A percentile compares a stretch with the other conserved stretches of the same genome.
phyloP scores from a whole-genome alignment of 1,140 invertebrate genomes.

The Megalonaias nervosa region DNA sequence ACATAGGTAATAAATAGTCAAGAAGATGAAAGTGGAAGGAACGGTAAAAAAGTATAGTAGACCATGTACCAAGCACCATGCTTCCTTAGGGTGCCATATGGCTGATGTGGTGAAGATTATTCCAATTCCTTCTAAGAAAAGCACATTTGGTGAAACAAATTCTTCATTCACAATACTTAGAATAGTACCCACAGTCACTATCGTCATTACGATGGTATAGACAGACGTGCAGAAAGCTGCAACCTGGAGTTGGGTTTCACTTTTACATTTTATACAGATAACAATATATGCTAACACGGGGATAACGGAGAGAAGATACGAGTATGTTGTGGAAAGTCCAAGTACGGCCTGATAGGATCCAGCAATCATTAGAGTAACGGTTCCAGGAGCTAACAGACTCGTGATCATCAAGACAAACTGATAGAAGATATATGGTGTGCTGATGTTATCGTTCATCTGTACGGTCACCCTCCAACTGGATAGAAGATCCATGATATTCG shows the following conservation, averaged over 20 bases:
- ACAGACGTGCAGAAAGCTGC: slow-evolving; percentile 74
- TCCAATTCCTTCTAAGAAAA: slow-evolving; percentile 92
- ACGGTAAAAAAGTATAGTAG: slow-evolving; percentile 96
- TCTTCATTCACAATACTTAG: slow-evolving; percentile 51
- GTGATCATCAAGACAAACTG: slow-evolving; percentile 83
- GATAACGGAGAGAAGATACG: slow-evolving; percentile 53
- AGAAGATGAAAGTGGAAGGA: slow-evolving; percentile 96
- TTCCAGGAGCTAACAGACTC: slow-evolving; percentile 90
- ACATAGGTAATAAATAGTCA: slow-evolving; percentile 97
- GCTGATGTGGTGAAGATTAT: slow-evolving; percentile 96
- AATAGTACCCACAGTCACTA: slow-evolving; percentile 63
- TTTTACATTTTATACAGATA: slow-evolving; percentile 93
- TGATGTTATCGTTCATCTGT: slow-evolving; percentile 77
- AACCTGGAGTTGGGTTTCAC: slow-evolving; percentile 90
- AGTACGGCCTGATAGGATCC: slow-evolving; percentile 93
- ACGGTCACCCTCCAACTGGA: slow-evolving; percentile 74
- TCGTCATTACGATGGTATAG: slow-evolving; percentile 66
- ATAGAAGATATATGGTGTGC: slow-evolving; percentile 74
- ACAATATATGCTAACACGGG: slow-evolving; percentile 78
- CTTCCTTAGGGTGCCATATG: slow-evolving; percentile 98
- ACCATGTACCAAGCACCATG: slow-evolving; percentile 94
- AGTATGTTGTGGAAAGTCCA: slow-evolving; percentile 75
- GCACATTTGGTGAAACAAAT: slow-evolving; percentile 81
- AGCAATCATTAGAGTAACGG: slow-evolving; percentile 96
- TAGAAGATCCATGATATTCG: slow-evolving; percentile 79